phyloP scores from a whole-genome alignment of 64 coral and sea anemone genomes.

The Stichodactyla helianthus region DNA sequence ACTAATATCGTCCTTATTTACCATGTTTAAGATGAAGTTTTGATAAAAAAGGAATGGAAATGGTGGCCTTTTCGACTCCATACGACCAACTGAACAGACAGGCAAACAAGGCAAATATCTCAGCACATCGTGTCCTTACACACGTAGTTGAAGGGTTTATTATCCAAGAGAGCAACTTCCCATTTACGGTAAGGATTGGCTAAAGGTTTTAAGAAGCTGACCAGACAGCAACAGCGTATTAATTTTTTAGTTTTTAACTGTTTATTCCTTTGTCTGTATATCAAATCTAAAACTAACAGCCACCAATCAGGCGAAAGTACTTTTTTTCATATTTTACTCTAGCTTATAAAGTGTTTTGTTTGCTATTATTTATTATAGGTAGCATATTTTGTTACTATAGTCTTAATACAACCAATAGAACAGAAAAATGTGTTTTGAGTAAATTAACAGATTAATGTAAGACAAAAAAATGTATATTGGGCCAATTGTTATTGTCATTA shows the following conservation, averaged over 20 bases:
- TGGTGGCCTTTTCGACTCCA: constrained; percentile 65
- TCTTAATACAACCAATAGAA: not conserved
- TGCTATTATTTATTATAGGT: not conserved
- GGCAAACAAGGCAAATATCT: constrained; percentile 52
- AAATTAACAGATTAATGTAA: too few species aligned
- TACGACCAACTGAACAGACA: constrained; percentile 33
- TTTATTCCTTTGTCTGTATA: not conserved
- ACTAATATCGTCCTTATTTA: not conserved
- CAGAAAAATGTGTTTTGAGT: too few species aligned
- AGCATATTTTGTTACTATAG: not conserved
- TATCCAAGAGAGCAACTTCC: constrained; percentile 97
- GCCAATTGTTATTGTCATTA: too few species aligned
- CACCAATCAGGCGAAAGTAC: not conserved
- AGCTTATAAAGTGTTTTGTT: not conserved
- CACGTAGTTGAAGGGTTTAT: constrained; percentile 96
- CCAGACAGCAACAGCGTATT: not conserved
- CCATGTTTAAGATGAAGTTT: not conserved
- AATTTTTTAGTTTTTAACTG: not conserved
- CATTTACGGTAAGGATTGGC: constrained; percentile 79
- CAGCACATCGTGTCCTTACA: constrained; percentile 69
- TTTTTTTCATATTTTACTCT: not conserved
- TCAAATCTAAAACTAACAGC: not conserved
- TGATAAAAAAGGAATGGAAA: constrained; percentile 70
- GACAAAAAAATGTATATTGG: too few species aligned
- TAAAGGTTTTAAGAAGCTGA: not conserved